A percentile compares a stretch with the other conserved stretches of the same genome.
These are phyloP conservation scores for Erebia ligea DNA, from an alignment of 2,888 invertebrate species.

Conservation along the genomic window DNA sequence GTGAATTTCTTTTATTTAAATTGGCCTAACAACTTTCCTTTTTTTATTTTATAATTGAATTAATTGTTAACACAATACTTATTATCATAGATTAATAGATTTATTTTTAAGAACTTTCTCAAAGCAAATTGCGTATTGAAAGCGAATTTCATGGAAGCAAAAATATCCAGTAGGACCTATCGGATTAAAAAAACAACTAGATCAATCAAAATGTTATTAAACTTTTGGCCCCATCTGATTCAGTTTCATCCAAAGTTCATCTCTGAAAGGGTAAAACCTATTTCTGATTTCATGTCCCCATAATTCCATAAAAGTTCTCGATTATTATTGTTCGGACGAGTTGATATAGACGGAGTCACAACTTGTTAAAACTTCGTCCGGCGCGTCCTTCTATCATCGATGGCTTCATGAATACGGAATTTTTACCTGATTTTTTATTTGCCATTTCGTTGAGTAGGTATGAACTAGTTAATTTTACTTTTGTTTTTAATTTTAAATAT, in stretches of 20 bases:
- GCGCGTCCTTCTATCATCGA: constrained; percentile 34
- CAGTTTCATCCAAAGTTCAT: constrained; percentile 19
- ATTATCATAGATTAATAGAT: too few relatives aligned
- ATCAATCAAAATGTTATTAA: constrained; percentile 23
- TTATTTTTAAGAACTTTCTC: too few relatives aligned
- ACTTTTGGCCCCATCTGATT: constrained; percentile 16
- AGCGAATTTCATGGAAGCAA: constrained; percentile 19
- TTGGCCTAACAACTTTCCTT: too few relatives aligned
- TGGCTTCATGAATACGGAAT: constrained; percentile 20
- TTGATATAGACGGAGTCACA: constrained; percentile 34
- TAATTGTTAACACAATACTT: too few relatives aligned
- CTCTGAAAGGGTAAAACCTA: constrained; percentile 20
- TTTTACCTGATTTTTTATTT: neutral
- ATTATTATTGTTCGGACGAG: constrained; percentile 6
- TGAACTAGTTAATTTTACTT: neutral
- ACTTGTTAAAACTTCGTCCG: constrained; percentile 43
- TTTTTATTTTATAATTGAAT: too few relatives aligned
- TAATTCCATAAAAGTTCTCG: constrained; percentile 13
- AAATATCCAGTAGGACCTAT: constrained; percentile 20
- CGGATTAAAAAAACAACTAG: constrained; percentile 10
- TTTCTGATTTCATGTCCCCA: constrained; percentile 25
- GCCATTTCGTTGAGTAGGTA: neutral
- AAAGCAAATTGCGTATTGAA: neutral
- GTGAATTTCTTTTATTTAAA: too few relatives aligned
- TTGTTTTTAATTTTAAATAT: too few relatives aligned